These are phyloP conservation scores for Heliconius hermathena DNA, from an alignment of 1,140 invertebrate species.

Conservation along the genomic window DNA sequence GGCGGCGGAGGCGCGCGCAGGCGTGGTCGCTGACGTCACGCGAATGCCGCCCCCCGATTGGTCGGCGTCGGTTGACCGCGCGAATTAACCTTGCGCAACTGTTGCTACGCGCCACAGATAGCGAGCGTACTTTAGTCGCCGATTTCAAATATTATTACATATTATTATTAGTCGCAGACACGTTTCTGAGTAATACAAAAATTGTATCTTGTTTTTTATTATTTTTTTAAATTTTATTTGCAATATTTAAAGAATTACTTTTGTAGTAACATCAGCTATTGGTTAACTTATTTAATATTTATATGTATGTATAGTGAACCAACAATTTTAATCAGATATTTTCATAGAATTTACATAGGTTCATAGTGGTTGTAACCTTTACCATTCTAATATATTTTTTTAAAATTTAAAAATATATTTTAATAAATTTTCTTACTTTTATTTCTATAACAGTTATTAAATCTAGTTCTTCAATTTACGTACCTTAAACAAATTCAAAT, in stretches of 20 bases:
- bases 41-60: constrained; percentile 57
- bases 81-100: constrained; percentile 75
- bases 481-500: too few relatives aligned
- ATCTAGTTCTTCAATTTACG: too few relatives aligned
- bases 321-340: too few relatives aligned
- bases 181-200: neutral
- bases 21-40: constrained; percentile 78
- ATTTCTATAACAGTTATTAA: too few relatives aligned
- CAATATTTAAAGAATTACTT: neutral
- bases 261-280: too few relatives aligned
- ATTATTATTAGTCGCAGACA: neutral
- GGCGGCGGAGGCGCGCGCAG: constrained; percentile 76
- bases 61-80: constrained; percentile 51
- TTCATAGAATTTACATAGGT: too few relatives aligned
- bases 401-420: too few relatives aligned
- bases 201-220: neutral
- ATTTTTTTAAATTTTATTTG: neutral
- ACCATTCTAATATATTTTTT: too few relatives aligned
- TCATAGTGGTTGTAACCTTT: too few relatives aligned
- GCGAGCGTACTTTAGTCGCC: neutral
- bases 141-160: neutral
- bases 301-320: too few relatives aligned
- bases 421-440: too few relatives aligned
- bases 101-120: constrained; percentile 63
- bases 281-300: too few relatives aligned